Evolutionary conservation across 2,888 invertebrate species (phyloP).

Genomic region (Orchesella flavescens): DNA sequence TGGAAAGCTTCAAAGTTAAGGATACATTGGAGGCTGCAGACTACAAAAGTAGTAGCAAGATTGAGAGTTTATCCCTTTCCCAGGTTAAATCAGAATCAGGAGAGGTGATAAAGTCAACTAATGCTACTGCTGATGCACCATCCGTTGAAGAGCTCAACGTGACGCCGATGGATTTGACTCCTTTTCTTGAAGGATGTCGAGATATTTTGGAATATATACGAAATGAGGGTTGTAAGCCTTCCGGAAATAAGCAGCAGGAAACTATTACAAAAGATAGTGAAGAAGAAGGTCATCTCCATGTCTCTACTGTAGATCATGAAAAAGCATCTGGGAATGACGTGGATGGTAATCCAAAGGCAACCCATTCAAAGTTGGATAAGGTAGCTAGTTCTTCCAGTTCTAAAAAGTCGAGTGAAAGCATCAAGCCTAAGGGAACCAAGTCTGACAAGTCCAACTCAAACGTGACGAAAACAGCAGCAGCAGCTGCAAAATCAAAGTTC

Average conservation of each 20-base stretch:
- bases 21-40: neutral
- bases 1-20: neutral
- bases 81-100: neutral
- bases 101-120: neutral
- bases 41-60: neutral
- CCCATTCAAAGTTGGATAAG: no score
- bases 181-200: constrained; percentile 3
- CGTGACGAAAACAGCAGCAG: no score
- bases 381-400: no score
- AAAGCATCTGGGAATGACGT: neutral
- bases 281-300: neutral
- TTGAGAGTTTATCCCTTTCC: neutral
- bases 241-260: neutral
- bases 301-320: neutral
- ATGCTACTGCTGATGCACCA: neutral
- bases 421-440: no score
- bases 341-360: neutral
- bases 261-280: neutral
- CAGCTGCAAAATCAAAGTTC: no score
- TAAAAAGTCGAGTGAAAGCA: no score
- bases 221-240: neutral
- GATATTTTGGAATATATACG: neutral
- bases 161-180: constrained; percentile 2
- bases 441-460: no score
- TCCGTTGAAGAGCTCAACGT: constrained; percentile 1